phyloP scores from a whole-genome alignment of 37 sponge, comb jelly and placozoan species.

The Theonella swinhoei region DNA sequence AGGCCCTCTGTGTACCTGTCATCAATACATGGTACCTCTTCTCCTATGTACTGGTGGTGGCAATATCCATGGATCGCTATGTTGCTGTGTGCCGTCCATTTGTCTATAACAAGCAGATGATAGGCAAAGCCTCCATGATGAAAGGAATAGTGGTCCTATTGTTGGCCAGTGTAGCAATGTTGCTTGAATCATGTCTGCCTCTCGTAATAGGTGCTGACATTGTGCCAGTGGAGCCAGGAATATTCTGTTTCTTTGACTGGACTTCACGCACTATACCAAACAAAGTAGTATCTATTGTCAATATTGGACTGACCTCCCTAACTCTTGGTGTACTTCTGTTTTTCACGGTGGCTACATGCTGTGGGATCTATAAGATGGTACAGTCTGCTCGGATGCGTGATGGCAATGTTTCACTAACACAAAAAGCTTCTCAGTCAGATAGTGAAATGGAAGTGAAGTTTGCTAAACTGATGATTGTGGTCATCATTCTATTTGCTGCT shows the following conservation, averaged over 20 bases:
- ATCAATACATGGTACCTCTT: background rate
- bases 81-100: background rate
- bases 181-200: background rate
- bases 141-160: background rate
- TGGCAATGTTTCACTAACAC: background rate
- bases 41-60: background rate
- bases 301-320: background rate
- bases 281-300: background rate
- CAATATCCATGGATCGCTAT: constrained; percentile 1
- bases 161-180: background rate
- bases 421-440: background rate
- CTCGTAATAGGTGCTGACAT: background rate
- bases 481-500: background rate
- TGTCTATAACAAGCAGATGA: constrained; percentile 4
- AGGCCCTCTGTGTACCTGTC: background rate
- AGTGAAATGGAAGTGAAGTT: background rate
- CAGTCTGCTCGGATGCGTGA: background rate
- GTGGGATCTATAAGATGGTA: background rate
- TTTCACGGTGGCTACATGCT: background rate
- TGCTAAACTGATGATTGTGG: background rate
- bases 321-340: background rate
- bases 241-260: constrained; percentile 8
- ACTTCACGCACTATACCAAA: background rate
- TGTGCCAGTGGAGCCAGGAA: background rate
- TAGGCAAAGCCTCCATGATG: background rate